A percentile compares a stretch with the other conserved stretches of the same genome.
Conservation (phyloP, 2,797 vertebrate genomes). For the Poecile montanus region DNA sequence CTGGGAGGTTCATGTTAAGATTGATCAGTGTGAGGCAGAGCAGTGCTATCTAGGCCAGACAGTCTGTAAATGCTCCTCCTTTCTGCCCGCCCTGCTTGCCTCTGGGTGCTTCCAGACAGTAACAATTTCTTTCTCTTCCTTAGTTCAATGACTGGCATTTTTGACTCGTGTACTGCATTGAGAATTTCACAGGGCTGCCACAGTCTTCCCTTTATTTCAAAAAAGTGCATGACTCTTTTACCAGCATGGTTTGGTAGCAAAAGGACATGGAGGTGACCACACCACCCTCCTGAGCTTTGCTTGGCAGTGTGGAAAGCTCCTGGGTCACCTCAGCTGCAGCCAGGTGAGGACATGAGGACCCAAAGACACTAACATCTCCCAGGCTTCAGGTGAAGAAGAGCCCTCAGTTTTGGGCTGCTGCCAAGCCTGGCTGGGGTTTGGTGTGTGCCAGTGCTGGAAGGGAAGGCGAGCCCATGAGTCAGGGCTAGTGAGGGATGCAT, state of each 20-base stretch:
- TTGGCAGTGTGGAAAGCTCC: background rate
- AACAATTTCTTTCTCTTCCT: background rate
- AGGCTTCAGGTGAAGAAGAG: background rate
- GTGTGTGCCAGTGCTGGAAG: too few species aligned
- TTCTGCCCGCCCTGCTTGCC: background rate
- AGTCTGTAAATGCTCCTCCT: background rate
- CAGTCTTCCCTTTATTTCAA: background rate
- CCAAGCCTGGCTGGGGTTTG: accelerated
- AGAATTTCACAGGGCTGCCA: background rate
- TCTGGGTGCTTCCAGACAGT: background rate
- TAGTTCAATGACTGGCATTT: background rate
- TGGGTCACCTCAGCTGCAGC: background rate
- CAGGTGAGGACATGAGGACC: accelerated
- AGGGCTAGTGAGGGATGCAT: accelerated
- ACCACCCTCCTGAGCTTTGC: background rate
- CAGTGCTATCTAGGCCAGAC: background rate
- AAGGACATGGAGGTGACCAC: background rate
- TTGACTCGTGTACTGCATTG: accelerated
- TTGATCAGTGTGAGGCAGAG: accelerated
- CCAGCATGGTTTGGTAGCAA: background rate
- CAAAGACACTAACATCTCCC: background rate
- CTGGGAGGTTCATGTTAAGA: background rate
- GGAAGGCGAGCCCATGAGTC: background rate
- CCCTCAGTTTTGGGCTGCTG: background rate
- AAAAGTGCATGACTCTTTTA: background rate